Percentiles rank a stretch among this genome's conserved stretches.
Evolutionary conservation across 2,113 vertebrate species (phyloP).

Genomic region (Amia ocellicauda): DNA sequence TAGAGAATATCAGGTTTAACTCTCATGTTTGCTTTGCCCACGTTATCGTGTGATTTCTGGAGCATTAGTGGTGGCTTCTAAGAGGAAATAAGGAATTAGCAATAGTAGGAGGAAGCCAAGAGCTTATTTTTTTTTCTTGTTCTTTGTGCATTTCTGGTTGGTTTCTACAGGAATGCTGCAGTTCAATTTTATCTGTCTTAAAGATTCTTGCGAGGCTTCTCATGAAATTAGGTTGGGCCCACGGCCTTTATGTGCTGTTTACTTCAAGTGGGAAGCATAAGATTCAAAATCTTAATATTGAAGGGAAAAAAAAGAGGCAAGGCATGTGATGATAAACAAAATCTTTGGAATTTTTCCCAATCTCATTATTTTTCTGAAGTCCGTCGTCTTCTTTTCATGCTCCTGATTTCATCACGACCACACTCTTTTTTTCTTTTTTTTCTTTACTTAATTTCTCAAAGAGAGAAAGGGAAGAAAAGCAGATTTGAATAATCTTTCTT

Average conservation of each 20-base stretch:
- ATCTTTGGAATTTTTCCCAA: conserved; percentile 19
- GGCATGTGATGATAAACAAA: conserved; percentile 25
- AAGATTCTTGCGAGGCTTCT: conserved; percentile 28
- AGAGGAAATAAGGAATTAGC: conserved; percentile 71
- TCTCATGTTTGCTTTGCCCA: conserved; percentile 56
- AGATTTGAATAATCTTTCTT: conserved; percentile 69
- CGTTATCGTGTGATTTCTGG: conserved; percentile 53
- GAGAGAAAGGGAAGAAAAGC: conserved; percentile 59
- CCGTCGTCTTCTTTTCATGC: background rate
- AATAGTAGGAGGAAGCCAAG: conserved; percentile 62
- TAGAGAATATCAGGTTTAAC: conserved; percentile 53
- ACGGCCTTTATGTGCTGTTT: conserved; percentile 31
- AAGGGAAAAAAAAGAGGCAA: conserved; percentile 17
- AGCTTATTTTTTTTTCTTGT: conserved; percentile 51
- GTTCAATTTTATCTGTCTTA: conserved; percentile 46
- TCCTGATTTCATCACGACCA: conserved; percentile 10
- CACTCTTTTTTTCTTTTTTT: conserved; percentile 4
- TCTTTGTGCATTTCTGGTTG: conserved; percentile 40
- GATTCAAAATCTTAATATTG: conserved; percentile 23
- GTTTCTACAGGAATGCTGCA: conserved; percentile 45
- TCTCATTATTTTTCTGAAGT: conserved; percentile 7
- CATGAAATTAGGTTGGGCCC: conserved; percentile 22
- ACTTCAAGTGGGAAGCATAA: conserved; percentile 27
- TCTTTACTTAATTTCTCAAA: conserved; percentile 16
- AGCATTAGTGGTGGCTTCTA: conserved; percentile 50